Base-by-base conservation (phyloP, 2,113 vertebrate genomes). In the Passer montanus region DNA sequence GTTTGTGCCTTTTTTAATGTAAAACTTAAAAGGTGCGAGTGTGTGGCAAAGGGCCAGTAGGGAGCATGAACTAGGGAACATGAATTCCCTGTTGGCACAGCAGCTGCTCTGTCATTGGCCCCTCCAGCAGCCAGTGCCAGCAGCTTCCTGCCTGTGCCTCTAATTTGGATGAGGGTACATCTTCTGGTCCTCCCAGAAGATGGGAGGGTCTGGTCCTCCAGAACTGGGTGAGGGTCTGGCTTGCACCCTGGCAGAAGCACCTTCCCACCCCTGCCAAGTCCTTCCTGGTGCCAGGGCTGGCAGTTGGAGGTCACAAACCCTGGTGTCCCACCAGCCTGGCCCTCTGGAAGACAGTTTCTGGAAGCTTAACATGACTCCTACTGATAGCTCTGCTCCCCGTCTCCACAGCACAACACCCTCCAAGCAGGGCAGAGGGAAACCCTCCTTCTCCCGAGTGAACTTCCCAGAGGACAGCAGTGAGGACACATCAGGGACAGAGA, bases 381-480 rank as follows among this genome's bases (percentile, higher is more conserved):
- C 46, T 7, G 7, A 63, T 74, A 33, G 43, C 76, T 73, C 68
- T n/a, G 35, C 33, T 82, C 66, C 46, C 52, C 79, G 82, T 95
- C 66, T 64, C 76, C 2, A 8, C 94, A 99, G 99, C 97, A 99
- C 99, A 27, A 99, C 99, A 0, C 99, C 99, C 13, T 99, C 99
- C 24, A 99, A 99, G 96, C 99, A 99, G 97, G 99, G 99, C 83
- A 97, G 99, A 86, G 99, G 99, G 53, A 99, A 99, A 94, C 98
- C 99, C 6, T 99, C 99, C 12, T 99, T 99, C 97, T 99, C 99
- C 17, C 98, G 99, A 72, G 99, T 99, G 2, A 98, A 99, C 53
- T 99, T 99, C 96, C 99, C 98, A 0, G 99, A 99, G 80, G 99
- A 99, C 97, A 99, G 99, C 98, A 99, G 99, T 1, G 99, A 99